Percentiles rank a stretch among this genome's conserved stretches.
Evolutionary conservation across 2,113 vertebrate species (phyloP).

Genomic region (Myrmecophaga tridactyla): DNA sequence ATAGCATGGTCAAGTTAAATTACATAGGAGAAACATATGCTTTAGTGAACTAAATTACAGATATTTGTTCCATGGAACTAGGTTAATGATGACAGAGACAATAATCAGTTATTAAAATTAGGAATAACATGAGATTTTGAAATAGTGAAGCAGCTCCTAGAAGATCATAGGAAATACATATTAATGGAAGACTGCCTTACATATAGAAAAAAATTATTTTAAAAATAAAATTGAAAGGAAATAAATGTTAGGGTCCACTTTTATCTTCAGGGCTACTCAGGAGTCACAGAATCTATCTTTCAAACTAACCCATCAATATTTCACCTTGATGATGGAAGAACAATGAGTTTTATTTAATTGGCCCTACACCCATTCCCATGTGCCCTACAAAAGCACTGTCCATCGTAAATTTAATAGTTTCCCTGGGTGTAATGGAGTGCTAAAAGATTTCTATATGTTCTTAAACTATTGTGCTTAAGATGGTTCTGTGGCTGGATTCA

Average conservation of each 20-base stretch:
- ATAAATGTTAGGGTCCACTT: neutral
- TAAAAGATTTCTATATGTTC: neutral
- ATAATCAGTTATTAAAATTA: conserved; percentile 66
- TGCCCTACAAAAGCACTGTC: neutral
- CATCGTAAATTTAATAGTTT: neutral
- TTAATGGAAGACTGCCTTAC: neutral
- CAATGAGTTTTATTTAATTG: neutral
- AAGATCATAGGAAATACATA: neutral
- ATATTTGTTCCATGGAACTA: conserved; percentile 61
- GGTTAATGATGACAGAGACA: conserved; percentile 46
- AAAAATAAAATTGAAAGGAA: conserved; percentile 37
- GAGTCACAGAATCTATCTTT: conserved; percentile 9
- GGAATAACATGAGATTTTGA: conserved; percentile 38
- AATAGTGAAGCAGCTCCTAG: neutral
- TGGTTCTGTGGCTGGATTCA: neutral
- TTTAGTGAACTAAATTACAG: conserved; percentile 55
- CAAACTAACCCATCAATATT: neutral
- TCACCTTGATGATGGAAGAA: neutral
- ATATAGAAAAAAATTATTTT: conserved; percentile 1
- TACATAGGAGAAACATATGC: neutral
- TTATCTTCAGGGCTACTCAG: neutral
- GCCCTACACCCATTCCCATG: neutral
- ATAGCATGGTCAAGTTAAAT: conserved; percentile 31
- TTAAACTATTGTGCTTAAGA: neutral
- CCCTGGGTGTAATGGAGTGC: neutral